These are phyloP conservation scores for Montipora capitata DNA, from an alignment of 92 coral and sea anemone genomes.

Conservation along the genomic window DNA sequence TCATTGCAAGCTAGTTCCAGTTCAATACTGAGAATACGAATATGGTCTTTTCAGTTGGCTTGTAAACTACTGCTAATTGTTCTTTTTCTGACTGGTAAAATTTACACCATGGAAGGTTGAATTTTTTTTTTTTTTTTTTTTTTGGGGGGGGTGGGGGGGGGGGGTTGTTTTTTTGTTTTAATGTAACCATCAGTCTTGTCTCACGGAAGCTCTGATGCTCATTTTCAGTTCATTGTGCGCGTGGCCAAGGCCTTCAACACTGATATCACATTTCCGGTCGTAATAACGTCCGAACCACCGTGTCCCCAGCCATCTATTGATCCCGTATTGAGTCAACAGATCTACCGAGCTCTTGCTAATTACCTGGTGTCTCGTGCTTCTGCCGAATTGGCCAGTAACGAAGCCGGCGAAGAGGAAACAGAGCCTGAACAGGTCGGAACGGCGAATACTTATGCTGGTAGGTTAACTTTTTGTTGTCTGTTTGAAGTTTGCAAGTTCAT, in stretches of 20 bases:
- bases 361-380: conserved; percentile 42
- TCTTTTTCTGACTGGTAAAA: too few relatives aligned
- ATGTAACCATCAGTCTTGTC: too few relatives aligned
- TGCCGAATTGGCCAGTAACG: conserved; percentile 36
- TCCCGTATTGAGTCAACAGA: conserved; percentile 33
- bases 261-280: conserved; percentile 33
- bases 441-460: not conserved
- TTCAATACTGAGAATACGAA: too few relatives aligned
- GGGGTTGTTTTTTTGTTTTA: too few relatives aligned
- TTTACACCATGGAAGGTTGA: too few relatives aligned
- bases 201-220: not conserved
- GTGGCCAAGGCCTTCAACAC: conserved; percentile 47
- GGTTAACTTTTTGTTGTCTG: not conserved
- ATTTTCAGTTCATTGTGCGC: conserved; percentile 18
- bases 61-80: too few relatives aligned
- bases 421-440: conserved; percentile 6
- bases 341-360: conserved; percentile 50
- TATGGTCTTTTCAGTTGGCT: too few relatives aligned
- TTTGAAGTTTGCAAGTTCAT: too few relatives aligned
- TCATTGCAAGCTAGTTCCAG: too few relatives aligned
- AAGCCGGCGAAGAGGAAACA: conserved; percentile 22
- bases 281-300: conserved; percentile 39
- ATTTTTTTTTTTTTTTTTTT: too few relatives aligned
- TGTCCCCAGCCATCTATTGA: conserved; percentile 22
- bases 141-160: too few relatives aligned